Evolutionary conservation across 1,140 invertebrate species (phyloP).

Genomic region (Penaeus chinensis): DNA sequence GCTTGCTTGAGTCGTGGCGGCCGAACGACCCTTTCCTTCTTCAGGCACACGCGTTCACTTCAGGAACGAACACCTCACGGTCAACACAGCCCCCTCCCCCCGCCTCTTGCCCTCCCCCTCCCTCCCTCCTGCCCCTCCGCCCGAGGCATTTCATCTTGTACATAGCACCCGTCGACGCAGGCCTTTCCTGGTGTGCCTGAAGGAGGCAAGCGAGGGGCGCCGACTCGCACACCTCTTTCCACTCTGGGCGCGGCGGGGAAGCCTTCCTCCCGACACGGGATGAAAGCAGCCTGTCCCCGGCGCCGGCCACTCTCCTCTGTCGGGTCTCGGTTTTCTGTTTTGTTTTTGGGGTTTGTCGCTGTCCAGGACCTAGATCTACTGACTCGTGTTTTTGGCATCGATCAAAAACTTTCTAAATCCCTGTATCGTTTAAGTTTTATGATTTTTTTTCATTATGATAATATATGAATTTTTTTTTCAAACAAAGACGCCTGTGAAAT

Average conservation of each 20-base stretch:
- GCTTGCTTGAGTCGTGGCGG: conserved; percentile 43
- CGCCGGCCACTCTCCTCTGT: conserved; percentile 38
- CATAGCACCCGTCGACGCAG: conserved; percentile 33
- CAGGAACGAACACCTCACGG: conserved; percentile 21
- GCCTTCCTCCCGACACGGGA: conserved; percentile 48
- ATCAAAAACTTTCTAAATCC: conserved; percentile 54
- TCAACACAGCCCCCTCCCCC: not conserved
- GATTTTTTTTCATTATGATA: not conserved
- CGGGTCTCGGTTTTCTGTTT: conserved; percentile 39
- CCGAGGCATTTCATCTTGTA: conserved; percentile 43
- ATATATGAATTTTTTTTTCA: conserved; percentile 30
- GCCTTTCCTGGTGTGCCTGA: conserved; percentile 42
- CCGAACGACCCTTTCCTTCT: conserved; percentile 21
- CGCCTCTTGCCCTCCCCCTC: not conserved
- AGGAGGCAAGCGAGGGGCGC: conserved; percentile 27
- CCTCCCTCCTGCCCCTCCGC: not conserved
- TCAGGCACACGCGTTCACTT: conserved; percentile 37
- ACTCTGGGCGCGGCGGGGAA: conserved; percentile 53
- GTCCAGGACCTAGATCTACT: conserved; percentile 53
- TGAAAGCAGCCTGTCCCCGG: conserved; percentile 41
- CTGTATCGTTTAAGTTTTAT: conserved; percentile 23
- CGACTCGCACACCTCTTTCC: conserved; percentile 43
- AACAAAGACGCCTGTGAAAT: conserved; percentile 45
- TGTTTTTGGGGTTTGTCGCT: conserved; percentile 50
- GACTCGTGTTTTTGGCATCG: conserved; percentile 45